These are phyloP conservation scores for Myotis vivesi DNA, from an alignment of 2,797 vertebrate genomes.

Conservation along the genomic window DNA sequence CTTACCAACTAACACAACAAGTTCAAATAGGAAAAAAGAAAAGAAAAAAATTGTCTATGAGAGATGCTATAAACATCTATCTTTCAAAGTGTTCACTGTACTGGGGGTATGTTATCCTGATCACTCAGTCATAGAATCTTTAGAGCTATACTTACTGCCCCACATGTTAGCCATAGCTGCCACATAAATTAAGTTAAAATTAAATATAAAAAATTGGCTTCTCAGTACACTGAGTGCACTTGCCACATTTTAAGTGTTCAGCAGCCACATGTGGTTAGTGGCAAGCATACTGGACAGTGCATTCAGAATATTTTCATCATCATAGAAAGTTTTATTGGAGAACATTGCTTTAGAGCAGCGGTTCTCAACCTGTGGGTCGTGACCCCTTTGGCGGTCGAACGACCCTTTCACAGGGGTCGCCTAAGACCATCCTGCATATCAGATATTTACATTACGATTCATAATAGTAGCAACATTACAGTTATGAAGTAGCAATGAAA, in stretches of 20 bases:
- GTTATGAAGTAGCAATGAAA: no score
- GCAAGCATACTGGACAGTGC: not conserved
- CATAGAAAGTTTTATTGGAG: not conserved
- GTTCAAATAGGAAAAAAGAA: slow-evolving; percentile 79
- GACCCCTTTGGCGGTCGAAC: no score
- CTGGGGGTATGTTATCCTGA: slow-evolving; percentile 71
- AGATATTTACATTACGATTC: no score
- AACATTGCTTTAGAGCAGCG: not conserved
- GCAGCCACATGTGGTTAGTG: not conserved
- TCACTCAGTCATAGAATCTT: slow-evolving; percentile 55
- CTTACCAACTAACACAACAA: slow-evolving; percentile 85
- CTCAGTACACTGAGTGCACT: not conserved
- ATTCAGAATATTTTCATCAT: not conserved
- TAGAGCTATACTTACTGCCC: not conserved
- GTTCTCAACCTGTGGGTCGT: no score
- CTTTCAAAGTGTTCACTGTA: slow-evolving; percentile 71
- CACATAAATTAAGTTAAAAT: slow-evolving; percentile 33
- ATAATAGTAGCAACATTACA: no score
- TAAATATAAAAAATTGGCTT: slow-evolving; percentile 7
- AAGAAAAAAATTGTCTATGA: slow-evolving; percentile 82
- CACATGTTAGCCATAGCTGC: not conserved
- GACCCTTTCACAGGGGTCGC: no score
- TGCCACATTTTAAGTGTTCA: slow-evolving; percentile 16
- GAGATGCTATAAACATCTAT: slow-evolving; percentile 79
- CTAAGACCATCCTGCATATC: no score